phyloP scores from a whole-genome alignment of 2,113 vertebrate genomes.

The Cryptotis parvus region DNA sequence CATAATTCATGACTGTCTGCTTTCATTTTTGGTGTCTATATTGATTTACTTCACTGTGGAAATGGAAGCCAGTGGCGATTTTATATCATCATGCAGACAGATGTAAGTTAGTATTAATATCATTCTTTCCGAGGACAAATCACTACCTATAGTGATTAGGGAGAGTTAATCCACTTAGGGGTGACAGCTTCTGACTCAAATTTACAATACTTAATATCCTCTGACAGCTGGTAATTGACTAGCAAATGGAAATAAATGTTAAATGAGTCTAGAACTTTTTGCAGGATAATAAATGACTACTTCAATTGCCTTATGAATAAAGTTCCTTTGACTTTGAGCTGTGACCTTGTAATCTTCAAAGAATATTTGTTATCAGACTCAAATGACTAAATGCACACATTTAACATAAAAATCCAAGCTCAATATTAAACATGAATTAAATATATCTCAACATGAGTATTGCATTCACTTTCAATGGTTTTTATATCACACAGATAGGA shows the following conservation, averaged over 20 bases:
- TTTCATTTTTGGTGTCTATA: conserved; percentile 53
- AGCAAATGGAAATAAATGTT: conserved; percentile 78
- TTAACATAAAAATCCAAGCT: conserved; percentile 44
- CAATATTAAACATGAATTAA: conserved; percentile 43
- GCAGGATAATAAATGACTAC: conserved; percentile 42
- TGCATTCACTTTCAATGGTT: conserved; percentile 19
- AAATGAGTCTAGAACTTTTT: conserved; percentile 71
- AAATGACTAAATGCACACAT: conserved; percentile 1
- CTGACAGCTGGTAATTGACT: conserved; percentile 78
- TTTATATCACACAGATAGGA: conserved; percentile 45
- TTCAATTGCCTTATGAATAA: conserved; percentile 66
- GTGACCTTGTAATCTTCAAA: conserved; percentile 37
- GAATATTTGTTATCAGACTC: conserved; percentile 46
- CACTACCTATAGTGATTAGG: conserved; percentile 63
- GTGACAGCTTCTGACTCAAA: conserved; percentile 72
- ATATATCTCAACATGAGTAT: conserved; percentile 4
- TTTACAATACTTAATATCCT: conserved; percentile 66
- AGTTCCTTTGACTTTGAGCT: conserved; percentile 64
- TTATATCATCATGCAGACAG: conserved; percentile 57
- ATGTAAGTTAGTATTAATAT: conserved; percentile 65
- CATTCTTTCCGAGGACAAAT: conserved; percentile 63
- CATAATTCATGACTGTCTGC: conserved; percentile 43
- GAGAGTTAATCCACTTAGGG: conserved; percentile 63
- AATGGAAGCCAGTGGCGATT: conserved; percentile 54
- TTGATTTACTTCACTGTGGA: conserved; percentile 61